Evolutionary conservation across 1,140 invertebrate species (phyloP).

Genomic region (Daktulosphaira vitifoliae): DNA sequence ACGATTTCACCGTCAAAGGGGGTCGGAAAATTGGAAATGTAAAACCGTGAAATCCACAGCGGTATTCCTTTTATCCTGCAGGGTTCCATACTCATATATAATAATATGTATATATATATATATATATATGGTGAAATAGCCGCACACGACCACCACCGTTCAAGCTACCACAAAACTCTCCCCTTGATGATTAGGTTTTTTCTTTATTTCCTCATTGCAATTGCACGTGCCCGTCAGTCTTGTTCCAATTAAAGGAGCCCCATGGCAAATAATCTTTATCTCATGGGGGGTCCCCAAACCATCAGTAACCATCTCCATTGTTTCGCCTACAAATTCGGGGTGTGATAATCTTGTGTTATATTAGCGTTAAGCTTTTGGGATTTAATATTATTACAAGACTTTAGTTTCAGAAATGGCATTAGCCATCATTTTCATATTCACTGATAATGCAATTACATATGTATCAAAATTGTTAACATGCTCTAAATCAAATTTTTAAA

Average conservation of each 20-base stretch:
- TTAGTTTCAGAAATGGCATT: not conserved
- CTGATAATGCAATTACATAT: slow-evolving; percentile 11
- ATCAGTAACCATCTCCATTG: not conserved
- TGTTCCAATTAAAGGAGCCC: slow-evolving; percentile 31
- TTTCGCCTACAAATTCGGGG: slow-evolving; percentile 7
- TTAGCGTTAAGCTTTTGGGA: slow-evolving; percentile 29
- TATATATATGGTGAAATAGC: not conserved
- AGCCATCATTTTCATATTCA: not conserved
- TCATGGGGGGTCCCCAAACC: slow-evolving; percentile 3
- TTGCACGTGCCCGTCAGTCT: slow-evolving; percentile 25
- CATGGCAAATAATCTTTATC: slow-evolving; percentile 24
- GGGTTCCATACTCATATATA: slow-evolving; percentile 6
- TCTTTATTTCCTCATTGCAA: not conserved
- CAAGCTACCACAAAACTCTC: not conserved
- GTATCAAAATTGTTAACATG: not conserved
- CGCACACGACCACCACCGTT: slow-evolving; percentile 6
- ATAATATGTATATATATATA: not conserved
- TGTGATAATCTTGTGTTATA: slow-evolving; percentile 26
- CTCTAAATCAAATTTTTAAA: not conserved
- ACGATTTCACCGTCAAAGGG: slow-evolving; percentile 32
- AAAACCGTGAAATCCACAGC: slow-evolving; percentile 32
- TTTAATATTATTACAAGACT: slow-evolving; percentile 12
- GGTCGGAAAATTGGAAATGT: slow-evolving; percentile 31
- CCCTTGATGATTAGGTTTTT: not conserved
- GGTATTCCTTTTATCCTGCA: slow-evolving; percentile 31